Percentiles rank a stretch among this genome's conserved stretches.
Conservation (phyloP, 92 coral and sea anemone species). For the Palythoa grandis region DNA sequence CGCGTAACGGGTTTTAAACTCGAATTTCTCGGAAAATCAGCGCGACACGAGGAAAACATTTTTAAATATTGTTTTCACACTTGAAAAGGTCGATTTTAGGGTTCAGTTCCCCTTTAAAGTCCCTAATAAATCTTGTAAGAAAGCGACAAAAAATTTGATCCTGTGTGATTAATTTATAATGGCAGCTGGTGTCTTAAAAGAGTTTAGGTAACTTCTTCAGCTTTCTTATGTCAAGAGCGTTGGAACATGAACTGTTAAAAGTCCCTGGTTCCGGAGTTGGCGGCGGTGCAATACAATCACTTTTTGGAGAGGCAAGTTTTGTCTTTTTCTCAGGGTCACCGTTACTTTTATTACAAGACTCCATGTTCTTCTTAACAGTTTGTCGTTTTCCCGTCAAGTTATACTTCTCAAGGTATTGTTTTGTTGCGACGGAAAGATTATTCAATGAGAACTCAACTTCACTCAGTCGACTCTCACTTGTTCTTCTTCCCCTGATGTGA, state of each 20-base stretch:
- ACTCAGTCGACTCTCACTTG: conserved; percentile 12
- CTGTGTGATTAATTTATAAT: too few relatives aligned
- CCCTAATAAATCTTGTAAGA: too few relatives aligned
- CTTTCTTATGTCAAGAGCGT: conserved; percentile 80
- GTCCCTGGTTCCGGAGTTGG: conserved; percentile 78
- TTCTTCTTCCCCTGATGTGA: not conserved
- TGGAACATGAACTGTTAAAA: conserved; percentile 48
- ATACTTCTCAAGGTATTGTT: conserved; percentile 80
- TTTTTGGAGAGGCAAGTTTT: conserved; percentile 26
- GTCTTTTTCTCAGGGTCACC: not conserved
- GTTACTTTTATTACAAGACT: not conserved
- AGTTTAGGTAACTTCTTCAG: conserved; percentile 85
- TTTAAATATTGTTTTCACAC: too few relatives aligned
- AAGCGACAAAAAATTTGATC: too few relatives aligned
- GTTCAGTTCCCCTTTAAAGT: too few relatives aligned
- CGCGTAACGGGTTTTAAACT: too few relatives aligned
- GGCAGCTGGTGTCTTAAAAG: conserved; percentile 46
- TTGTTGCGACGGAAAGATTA: conserved; percentile 91
- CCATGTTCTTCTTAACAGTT: conserved; percentile 5
- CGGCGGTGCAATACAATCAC: conserved; percentile 76
- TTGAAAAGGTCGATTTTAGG: too few relatives aligned
- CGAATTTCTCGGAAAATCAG: too few relatives aligned
- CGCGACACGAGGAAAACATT: too few relatives aligned
- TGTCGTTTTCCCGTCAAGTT: conserved; percentile 57
- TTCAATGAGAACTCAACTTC: conserved; percentile 86